phyloP scores from a whole-genome alignment of 2,888 invertebrate genomes.

The Beris chalybata region DNA sequence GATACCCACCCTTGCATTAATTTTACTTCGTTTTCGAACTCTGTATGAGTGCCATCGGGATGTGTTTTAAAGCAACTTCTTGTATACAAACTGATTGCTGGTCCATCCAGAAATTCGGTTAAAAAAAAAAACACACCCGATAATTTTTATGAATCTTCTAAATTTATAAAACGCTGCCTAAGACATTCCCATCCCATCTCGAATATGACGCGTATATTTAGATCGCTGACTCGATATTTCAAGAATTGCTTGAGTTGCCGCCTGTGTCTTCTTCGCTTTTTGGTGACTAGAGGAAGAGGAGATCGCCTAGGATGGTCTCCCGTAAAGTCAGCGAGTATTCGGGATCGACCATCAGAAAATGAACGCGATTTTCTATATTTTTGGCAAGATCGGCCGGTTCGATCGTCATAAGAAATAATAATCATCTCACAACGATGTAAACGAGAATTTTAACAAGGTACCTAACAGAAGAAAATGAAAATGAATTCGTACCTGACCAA shows the following conservation, averaged over 20 bases:
- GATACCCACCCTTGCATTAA: background rate
- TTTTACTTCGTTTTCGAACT: background rate
- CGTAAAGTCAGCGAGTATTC: constrained; percentile 26
- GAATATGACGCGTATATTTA: constrained; percentile 38
- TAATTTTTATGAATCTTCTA: constrained; percentile 38
- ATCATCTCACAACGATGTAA: constrained; percentile 7
- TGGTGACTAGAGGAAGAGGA: constrained; percentile 30
- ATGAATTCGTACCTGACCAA: constrained; percentile 1
- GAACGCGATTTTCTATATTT: constrained; percentile 11
- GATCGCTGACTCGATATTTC: constrained; percentile 36
- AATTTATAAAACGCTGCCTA: constrained; percentile 35
- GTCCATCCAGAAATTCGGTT: background rate
- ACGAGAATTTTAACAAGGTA: constrained; percentile 1
- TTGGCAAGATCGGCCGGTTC: constrained; percentile 20
- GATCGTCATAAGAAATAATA: constrained; percentile 6
- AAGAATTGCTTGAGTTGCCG: constrained; percentile 32
- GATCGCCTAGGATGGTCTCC: constrained; percentile 36
- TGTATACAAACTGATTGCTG: background rate
- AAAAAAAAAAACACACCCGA: background rate
- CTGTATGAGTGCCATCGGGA: no score
- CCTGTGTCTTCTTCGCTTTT: constrained; percentile 31
- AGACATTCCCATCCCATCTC: constrained; percentile 36
- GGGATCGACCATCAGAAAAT: background rate
- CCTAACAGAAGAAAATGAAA: background rate
- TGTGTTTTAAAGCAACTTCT: background rate